Evolutionary conservation across 2,888 invertebrate genomes (phyloP), one percentile per base, ranked within the genome.

Genomic region (Lithophane semibrunnea): DNA sequence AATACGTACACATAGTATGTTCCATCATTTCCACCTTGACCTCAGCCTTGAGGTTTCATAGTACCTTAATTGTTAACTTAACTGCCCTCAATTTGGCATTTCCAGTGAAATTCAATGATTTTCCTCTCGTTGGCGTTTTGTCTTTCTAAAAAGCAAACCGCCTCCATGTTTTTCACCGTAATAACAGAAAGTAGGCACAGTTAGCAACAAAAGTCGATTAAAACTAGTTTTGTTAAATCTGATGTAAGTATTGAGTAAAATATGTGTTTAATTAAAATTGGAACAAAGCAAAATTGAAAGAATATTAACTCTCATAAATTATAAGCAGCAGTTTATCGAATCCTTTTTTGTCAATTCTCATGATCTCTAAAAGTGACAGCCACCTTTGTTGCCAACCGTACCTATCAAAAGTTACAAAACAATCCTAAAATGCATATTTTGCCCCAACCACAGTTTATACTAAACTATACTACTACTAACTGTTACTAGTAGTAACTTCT

Each of bases 401-500:
- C 29, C 0, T 9, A 37, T 10, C 9, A 37, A 52, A n/a, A 68
- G n/a, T 42, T 42, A 56, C 10, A 68, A n/a, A 65, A 65, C 16
- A 73, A 49, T 60, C 24, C 12, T 9, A n/a, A 13, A 52, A 56
- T 29, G 24, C 21, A 70, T 80, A 60, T 76, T 58, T 82, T 2
- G 13, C 44, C 37, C 1, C 16, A 66, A 56, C n/a, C 47, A 2
- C 24, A 78, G 24, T 78, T 82, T 74, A 83, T 64, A 69, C 18
- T 49, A n/a, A 29, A 29, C 29, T 29, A 29, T 29, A 29, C 29
- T 29, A 29, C 29, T 29, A 29, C 0, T 29, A 29, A 29, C 29
- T 29, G 29, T 24, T 24, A 66, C 29, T 52, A 72, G 58, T 80
- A 73, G 56, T 79, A 79, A 78, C 69, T 73, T 67, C 16, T 54